Evolutionary conservation across 2,888 invertebrate genomes (phyloP), one percentile per base, ranked within the genome.

Genomic region (Temnothorax ravouxi): DNA sequence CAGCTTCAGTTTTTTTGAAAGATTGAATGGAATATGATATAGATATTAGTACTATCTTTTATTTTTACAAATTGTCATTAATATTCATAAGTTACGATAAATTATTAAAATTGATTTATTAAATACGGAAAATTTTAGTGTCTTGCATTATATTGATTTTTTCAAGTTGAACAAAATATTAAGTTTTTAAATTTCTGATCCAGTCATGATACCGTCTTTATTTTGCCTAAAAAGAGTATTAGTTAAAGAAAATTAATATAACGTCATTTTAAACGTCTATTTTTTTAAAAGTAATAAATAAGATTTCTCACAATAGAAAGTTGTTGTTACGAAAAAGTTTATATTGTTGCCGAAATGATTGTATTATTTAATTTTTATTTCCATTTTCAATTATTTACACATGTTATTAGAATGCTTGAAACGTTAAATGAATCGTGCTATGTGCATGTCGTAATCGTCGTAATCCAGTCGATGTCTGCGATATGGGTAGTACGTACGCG

Each of bases 401-500:
- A 5, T 54, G 18, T 69, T 54, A 69, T 34, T 61, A 44, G 6
- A 69, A 69, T 54, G 21, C 4, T 8, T 52, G n/a, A 76, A 77
- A 21, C 3, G 25, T 74, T n/a, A 59, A 76, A 25, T 18, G 21
- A 38, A 62, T 71, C n/a, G 52, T 61, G 69, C 52, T 52, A 25
- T 21, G n/a, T n/a, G 34, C 15, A 15, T 34, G 11, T 34, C n/a
- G n/a, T n/a, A n/a, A n/a, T n/a, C n/a, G 29, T 34, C 47, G 59
- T 59, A 75, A 81, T 61, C 29, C 69, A 61, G 75, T 72, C 85
- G 64, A 90, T 88, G 90, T 89, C 84, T 41, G 80, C 64, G 64
- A 82, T 71, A 80, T 84, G 83, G 90, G 84, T 90, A 89, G 88
- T 88, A 91, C 64, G 56, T 64, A 74, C 62, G 76, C 85, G 67